Percentiles rank a stretch among this genome's conserved stretches.
These are phyloP conservation scores for Protophormia terraenovae DNA, from an alignment of 2,888 invertebrate species.

Conservation along the genomic window DNA sequence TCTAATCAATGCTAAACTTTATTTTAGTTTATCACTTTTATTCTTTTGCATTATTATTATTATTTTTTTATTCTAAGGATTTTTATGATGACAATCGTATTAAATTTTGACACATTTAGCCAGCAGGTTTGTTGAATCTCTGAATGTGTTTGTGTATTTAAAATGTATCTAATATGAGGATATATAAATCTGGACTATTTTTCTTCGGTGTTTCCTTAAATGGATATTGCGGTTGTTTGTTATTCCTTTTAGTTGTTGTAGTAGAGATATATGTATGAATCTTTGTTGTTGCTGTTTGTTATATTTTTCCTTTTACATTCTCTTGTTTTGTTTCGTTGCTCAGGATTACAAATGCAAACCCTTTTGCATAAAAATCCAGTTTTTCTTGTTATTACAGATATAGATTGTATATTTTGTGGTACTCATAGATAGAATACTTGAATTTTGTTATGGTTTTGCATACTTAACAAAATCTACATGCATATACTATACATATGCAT, in stretches of 20 bases:
- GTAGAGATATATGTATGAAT: neutral
- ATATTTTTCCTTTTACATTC: neutral
- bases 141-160: neutral
- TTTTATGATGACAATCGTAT: conserved; percentile 47
- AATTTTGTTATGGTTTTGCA: conserved; percentile 20
- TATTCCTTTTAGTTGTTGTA: neutral
- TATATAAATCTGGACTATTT: conserved; percentile 8
- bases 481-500: neutral
- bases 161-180: conserved; percentile 7
- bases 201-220: conserved; percentile 9
- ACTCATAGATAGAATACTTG: conserved; percentile 41
- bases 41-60: neutral
- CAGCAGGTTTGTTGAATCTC: neutral
- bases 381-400: conserved; percentile 53
- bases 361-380: conserved; percentile 68
- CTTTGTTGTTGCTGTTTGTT: neutral
- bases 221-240: conserved; percentile 25
- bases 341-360: conserved; percentile 56
- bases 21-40: conserved; percentile 5
- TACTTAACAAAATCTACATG: neutral
- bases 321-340: conserved; percentile 15
- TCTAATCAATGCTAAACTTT: conserved; percentile 54
- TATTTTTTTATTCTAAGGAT: neutral
- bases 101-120: conserved; percentile 38
- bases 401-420: conserved; percentile 50